Base-by-base conservation (phyloP, 2,888 invertebrate genomes). In the Erynnis tages region DNA sequence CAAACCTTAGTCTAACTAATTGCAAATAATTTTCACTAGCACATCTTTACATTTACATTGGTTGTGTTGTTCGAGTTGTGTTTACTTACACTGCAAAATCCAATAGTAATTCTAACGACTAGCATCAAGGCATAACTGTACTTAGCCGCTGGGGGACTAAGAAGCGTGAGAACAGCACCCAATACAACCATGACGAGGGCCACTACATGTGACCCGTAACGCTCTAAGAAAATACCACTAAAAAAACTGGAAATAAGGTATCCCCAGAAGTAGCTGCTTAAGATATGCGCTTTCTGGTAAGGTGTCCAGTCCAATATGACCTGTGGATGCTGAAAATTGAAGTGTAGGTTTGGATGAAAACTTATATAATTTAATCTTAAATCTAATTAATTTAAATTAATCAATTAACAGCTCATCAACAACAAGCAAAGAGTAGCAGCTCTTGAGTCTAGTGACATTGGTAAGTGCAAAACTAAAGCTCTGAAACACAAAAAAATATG, bases 181-280 rank as follows among this genome's bases (percentile, higher is more conserved):
- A 82, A 58, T 0, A 83, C 29, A 48, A 79, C 69, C 4, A 81
- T 76, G 17, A 81, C 73, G 0, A 88, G 84, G 0, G 91, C 79
- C 2, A 90, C 82, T 43, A 75, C 70, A 2, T 84, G 78, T 0
- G 85, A 73, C 0, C 91, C 91, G 45, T 91, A 83, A 57, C 78
- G 72, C 66, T 91, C 91, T 0, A 91, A 90, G 21, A 91, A 32
- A 11, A 86, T 76, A 3, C 91, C 92, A 1, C 80, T 91, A 0
- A 90, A 88, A 45, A 91, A 66, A 2, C 89, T 90, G 6, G 90
- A 88, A 1, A 90, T 59, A 46, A 90, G 78, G 61, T 91, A 91
- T 2, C 92, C 92, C 87, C 91, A 92, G 59, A 91, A 92, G 61
- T 90, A 92, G 2, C 90, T 82, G 1, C 91, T 91, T 29, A 92